Conservation (phyloP, 2,113 vertebrate species). For the Electrona antarctica region DNA sequence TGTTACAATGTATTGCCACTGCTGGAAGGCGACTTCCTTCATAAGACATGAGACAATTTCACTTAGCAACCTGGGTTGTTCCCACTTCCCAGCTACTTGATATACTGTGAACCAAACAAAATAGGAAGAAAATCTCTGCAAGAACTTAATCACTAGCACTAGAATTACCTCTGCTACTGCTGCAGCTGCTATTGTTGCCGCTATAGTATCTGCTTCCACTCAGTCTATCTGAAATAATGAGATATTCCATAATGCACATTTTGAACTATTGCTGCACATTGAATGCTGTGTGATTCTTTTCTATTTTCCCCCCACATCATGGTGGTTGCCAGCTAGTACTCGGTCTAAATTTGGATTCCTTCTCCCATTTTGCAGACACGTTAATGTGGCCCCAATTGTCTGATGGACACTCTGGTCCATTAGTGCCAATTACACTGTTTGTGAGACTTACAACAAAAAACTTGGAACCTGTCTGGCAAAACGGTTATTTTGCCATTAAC, state of each 20-base stretch:
- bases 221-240: conserved; percentile 55
- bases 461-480: conserved; percentile 63
- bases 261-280: background rate
- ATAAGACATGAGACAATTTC: conserved; percentile 21
- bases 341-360: conserved; percentile 54
- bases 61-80: conserved; percentile 45
- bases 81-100: conserved; percentile 20
- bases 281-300: conserved; percentile 41
- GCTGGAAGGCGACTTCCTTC: conserved; percentile 23
- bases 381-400: conserved; percentile 39
- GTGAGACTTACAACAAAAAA: conserved; percentile 52
- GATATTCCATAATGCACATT: conserved; percentile 7
- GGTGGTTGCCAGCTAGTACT: conserved; percentile 19
- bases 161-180: conserved; percentile 49
- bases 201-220: conserved; percentile 26
- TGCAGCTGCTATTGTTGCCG: conserved; percentile 39
- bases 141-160: conserved; percentile 68
- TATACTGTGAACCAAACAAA: conserved; percentile 65
- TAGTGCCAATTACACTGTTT: conserved; percentile 66
- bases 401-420: conserved; percentile 46
- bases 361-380: conserved; percentile 17
- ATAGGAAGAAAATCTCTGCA: conserved; percentile 42
- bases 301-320: conserved; percentile 22
- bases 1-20: conserved; percentile 37
- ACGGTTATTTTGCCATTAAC: conserved; percentile 74